Base-by-base conservation (phyloP, 2,888 invertebrate genomes). In the Suillia variegata region DNA sequence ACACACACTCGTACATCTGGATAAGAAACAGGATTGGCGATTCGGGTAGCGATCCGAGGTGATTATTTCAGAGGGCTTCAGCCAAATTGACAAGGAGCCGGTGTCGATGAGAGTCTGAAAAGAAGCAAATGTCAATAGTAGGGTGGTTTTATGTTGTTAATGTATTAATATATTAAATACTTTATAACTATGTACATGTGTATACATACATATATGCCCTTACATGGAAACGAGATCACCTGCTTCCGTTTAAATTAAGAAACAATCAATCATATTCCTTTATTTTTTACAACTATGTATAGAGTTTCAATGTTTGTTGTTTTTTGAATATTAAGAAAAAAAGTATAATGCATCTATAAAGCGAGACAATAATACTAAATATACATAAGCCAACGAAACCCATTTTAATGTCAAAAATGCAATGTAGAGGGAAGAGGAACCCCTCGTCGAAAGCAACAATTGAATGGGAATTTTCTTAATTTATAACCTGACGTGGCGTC, bases 181-280 rank as follows among this genome's bases (percentile, higher is more conserved):
- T 6, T 26, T 6, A 5, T 6, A 26, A 26, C 10, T 5, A 26
- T 26, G 26, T 26, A 26, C 10, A 10, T 26, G 10, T 6, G 10
- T 26, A 10, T 26, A 6, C 26, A 26, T 26, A 26, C 5, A 10
- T 26, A 26, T 26, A 10, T 26, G 26, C 26, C 26, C 5, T 26
- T 26, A 5, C n/a, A n/a, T n/a, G n/a, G n/a, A n/a, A n/a, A n/a
- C n/a, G n/a, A n/a, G n/a, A n/a, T 71, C 72, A 73, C 72, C 73
- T 72, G 73, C 72, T 72, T 73, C 74, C 71, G 71, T 70, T 69
- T 65, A 59, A 63, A 60, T 66, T 67, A 71, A 67, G 70, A 66
- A 66, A 71, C 74, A 73, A 73, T 73, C 73, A 73, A 73, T 73
- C 73, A 73, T 74, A 67, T 62, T 33, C 6, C n/a, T n/a, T n/a